Base-by-base conservation (phyloP, 2,113 vertebrate genomes). In the Mastomys coucha region DNA sequence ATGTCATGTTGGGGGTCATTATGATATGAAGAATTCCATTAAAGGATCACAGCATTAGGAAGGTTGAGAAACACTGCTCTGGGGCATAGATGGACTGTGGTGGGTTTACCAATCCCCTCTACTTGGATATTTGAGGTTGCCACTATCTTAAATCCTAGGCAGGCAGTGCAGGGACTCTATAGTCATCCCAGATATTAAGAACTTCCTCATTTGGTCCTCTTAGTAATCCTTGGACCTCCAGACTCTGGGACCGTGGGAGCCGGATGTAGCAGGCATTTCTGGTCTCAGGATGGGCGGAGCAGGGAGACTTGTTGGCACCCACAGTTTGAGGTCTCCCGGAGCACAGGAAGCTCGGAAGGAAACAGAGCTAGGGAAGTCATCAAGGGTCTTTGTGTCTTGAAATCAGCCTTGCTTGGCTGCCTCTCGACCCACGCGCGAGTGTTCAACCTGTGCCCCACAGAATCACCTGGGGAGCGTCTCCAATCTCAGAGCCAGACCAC, bases 311-410 rank as follows among this genome's bases (percentile, higher is more conserved):
- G 5, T 31, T 0, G 36, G 94, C 89, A 96, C 89, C 95, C 33
- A 33, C 10, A 17, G 53, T 11, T 16, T 76, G 70, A 92, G 85
- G 88, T 73, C 7, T 97, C 60, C 75, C 10, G 0, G 75, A 86
- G 70, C 75, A 96, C 92, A 94, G 96, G 97, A 96, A 97, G 84
- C 63, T 42, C 53, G 92, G 63, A 85, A 90, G 88, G 90, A 95
- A 97, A 88, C 36, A 90, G 31, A 31, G 39, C 39, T 56, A 60
- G 31, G 49, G 51, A 92, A 65, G 70, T 93, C 56, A n/a, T 39
- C 78, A 93, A 73, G 12, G 7, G 31, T 63, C 91, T 93, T 69
- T 88, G 90, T 82, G 69, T 89, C 22, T 63, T 93, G 93, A 90
- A 63, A 72, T 88, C 45, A 5, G 67, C 49, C 49, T 93, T 60